These are phyloP conservation scores for Pyrocephalus nanus DNA, from an alignment of 2,797 vertebrate species.

Conservation along the genomic window DNA sequence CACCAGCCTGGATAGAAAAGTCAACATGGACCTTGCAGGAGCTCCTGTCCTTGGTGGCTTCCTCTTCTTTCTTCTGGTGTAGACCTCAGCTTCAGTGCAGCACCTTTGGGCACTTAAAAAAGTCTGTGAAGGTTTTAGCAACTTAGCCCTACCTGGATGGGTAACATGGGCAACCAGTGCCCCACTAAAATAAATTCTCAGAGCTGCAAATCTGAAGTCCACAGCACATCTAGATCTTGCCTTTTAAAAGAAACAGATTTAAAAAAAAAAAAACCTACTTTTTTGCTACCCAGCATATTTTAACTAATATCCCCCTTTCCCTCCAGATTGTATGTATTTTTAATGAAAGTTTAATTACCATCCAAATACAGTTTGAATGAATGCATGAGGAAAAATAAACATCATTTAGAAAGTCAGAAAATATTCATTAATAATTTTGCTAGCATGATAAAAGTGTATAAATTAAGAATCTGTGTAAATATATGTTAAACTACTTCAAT, in stretches of 20 bases:
- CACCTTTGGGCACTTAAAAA: neutral
- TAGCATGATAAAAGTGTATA: neutral
- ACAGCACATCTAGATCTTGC: neutral
- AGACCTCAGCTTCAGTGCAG: neutral
- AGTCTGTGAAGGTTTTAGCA: neutral
- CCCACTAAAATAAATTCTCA: neutral
- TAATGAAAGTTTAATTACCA: constrained; percentile 17
- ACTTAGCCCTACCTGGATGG: neutral
- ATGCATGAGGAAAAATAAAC: constrained; percentile 17
- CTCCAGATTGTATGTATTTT: constrained; percentile 14
- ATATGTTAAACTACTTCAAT: neutral
- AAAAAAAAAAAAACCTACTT: neutral
- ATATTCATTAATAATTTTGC: constrained; percentile 40
- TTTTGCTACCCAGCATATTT: neutral
- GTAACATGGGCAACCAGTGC: neutral
- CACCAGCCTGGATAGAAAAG: neutral
- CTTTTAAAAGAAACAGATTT: neutral
- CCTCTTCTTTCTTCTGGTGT: neutral
- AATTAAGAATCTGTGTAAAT: constrained; percentile 22
- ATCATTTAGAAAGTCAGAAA: constrained; percentile 15
- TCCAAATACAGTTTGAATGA: constrained; percentile 4
- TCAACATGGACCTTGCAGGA: neutral
- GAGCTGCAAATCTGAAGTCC: neutral
- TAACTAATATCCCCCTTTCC: neutral
- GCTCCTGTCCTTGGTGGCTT: neutral